A percentile compares a stretch with the other conserved stretches of the same genome.
These are phyloP conservation scores for Ciconia maguari DNA, from an alignment of 2,113 vertebrate species.

Conservation along the genomic window DNA sequence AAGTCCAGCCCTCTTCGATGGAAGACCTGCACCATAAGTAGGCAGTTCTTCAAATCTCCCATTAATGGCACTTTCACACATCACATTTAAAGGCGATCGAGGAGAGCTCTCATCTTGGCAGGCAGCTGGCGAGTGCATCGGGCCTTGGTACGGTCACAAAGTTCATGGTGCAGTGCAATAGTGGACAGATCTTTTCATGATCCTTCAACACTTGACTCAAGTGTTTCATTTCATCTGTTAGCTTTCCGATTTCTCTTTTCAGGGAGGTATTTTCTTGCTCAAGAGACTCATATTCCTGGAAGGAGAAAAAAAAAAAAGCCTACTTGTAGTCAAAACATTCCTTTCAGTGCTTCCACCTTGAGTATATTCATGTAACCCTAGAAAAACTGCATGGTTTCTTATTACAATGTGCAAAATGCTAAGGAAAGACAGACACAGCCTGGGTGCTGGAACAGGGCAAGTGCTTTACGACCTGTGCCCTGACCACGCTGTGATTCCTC, in stretches of 20 bases:
- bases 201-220: slow-evolving; percentile 82
- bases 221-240: slow-evolving; percentile 86
- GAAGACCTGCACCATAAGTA: not conserved
- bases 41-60: not conserved
- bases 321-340: slow-evolving; percentile 9
- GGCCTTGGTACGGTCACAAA: slow-evolving; percentile 74
- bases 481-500: rapidly evolving
- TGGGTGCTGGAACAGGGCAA: not conserved
- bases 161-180: slow-evolving; percentile 82
- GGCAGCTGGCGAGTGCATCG: slow-evolving; percentile 65
- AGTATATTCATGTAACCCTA: not conserved
- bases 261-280: slow-evolving; percentile 88
- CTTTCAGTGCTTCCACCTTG: slow-evolving; percentile 18
- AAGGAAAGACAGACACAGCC: not conserved
- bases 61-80: not conserved
- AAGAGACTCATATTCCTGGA: slow-evolving; percentile 87
- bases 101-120: slow-evolving; percentile 73
- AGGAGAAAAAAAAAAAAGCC: not conserved
- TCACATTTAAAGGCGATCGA: not conserved
- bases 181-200: slow-evolving; percentile 87
- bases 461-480: rapidly evolving
- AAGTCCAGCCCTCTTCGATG: not conserved
- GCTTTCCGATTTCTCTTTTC: slow-evolving; percentile 86
- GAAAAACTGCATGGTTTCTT: not conserved
- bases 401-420: not conserved